Conservation (phyloP, 1,140 invertebrate genomes). For the Trachelipus rathkii region DNA sequence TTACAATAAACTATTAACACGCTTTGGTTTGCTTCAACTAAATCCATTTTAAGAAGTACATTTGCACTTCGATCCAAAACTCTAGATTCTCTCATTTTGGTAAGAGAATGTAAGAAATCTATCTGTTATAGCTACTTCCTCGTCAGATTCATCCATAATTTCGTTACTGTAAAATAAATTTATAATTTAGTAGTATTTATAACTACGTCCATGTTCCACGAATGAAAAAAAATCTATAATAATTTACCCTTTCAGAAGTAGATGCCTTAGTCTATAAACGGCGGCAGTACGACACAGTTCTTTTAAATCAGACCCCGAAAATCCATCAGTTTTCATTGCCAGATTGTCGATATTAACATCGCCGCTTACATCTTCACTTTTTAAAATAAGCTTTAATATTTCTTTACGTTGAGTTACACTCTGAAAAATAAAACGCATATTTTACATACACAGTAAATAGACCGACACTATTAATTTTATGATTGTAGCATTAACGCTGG, state of each 20-base stretch:
- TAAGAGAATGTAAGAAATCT: conserved; percentile 29
- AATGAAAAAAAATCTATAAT: no score
- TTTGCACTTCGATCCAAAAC: conserved; percentile 34
- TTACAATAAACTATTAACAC: no score
- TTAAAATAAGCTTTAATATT: conserved; percentile 74
- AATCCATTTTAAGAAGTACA: conserved; percentile 36
- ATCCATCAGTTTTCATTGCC: conserved; percentile 71
- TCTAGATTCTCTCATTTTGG: conserved; percentile 30
- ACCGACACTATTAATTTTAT: no score
- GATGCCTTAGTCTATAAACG: conserved; percentile 75
- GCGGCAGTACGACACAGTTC: conserved; percentile 88
- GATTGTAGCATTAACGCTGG: no score
- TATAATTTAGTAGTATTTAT: no score
- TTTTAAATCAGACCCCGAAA: conserved; percentile 82
- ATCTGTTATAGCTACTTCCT: conserved; percentile 21
- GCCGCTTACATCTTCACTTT: conserved; percentile 65
- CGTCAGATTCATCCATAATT: background rate
- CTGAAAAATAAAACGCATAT: conserved; percentile 50
- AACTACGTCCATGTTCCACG: no score
- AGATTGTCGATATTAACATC: conserved; percentile 71
- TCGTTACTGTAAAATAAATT: no score
- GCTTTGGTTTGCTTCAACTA: conserved; percentile 16
- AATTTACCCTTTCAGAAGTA: conserved; percentile 20
- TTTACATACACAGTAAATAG: no score
- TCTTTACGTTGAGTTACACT: conserved; percentile 66